Evolutionary conservation across 2,888 invertebrate species (phyloP).

Genomic region (Iselma pallidipennis): DNA sequence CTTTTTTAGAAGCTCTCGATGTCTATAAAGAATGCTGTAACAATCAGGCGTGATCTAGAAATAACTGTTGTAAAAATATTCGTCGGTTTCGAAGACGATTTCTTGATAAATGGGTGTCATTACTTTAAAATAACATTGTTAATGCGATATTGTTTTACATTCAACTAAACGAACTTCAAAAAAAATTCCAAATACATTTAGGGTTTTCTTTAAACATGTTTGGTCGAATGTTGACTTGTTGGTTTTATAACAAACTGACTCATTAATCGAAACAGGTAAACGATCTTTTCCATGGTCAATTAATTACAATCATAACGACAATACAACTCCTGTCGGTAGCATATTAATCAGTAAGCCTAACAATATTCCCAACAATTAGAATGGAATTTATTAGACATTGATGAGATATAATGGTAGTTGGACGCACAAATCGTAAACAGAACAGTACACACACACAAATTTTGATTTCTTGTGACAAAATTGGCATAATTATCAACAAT

Average conservation of each 20-base stretch:
- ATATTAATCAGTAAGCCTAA: slow-evolving; percentile 29
- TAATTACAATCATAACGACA: slow-evolving; percentile 28
- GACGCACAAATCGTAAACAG: no score
- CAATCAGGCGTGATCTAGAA: slow-evolving; percentile 33
- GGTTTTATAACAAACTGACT: not conserved
- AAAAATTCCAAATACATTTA: no score
- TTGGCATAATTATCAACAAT: no score
- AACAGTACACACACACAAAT: slow-evolving; percentile 19
- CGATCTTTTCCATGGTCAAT: slow-evolving; percentile 24
- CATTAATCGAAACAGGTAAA: not conserved
- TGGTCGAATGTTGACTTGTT: not conserved
- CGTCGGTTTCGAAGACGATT: slow-evolving; percentile 9
- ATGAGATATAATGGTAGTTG: slow-evolving; percentile 36
- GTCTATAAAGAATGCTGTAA: slow-evolving; percentile 29
- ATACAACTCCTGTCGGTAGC: slow-evolving; percentile 15
- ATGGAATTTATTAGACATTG: slow-evolving; percentile 36
- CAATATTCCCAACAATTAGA: slow-evolving; percentile 26
- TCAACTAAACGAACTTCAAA: not conserved
- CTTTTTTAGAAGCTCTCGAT: slow-evolving; percentile 17
- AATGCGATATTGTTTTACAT: slow-evolving; percentile 13
- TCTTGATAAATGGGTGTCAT: slow-evolving; percentile 28
- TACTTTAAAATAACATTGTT: slow-evolving; percentile 28
- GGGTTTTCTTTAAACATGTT: no score
- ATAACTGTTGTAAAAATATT: slow-evolving; percentile 34
- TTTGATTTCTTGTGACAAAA: no score